Conservation (phyloP, 2,888 invertebrate species). For the Polyommatus icarus region DNA sequence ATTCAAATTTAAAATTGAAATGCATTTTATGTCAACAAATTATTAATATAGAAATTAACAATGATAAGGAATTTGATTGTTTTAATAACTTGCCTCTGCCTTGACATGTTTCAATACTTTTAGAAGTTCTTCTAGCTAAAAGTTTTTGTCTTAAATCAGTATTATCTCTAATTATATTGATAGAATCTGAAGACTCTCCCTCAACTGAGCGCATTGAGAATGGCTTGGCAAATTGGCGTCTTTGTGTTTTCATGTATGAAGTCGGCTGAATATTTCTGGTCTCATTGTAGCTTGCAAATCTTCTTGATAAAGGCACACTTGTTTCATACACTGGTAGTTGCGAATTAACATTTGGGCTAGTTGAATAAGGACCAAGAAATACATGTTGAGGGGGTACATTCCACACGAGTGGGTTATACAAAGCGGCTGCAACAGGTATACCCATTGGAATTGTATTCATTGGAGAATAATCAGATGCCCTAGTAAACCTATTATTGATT, state of each 20-base stretch:
- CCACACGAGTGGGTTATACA: slow-evolving; percentile 36
- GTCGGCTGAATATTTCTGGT: not conserved
- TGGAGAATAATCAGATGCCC: slow-evolving; percentile 27
- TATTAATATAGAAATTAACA: no score
- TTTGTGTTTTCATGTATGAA: not conserved
- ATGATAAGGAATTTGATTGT: not conserved
- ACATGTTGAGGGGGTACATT: slow-evolving; percentile 34
- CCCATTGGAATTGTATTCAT: slow-evolving; percentile 48
- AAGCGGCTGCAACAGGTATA: slow-evolving; percentile 41
- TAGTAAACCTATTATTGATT: slow-evolving; percentile 48
- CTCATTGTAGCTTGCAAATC: slow-evolving; percentile 18
- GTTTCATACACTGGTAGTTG: slow-evolving; percentile 35
- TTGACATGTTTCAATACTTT: not conserved
- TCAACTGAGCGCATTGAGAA: not conserved
- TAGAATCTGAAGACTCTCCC: not conserved
- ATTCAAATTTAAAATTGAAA: not conserved
- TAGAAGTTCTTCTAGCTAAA: not conserved
- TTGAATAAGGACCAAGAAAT: slow-evolving; percentile 33
- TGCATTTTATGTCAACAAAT: no score
- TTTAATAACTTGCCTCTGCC: not conserved
- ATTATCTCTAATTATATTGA: not conserved
- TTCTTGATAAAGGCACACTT: slow-evolving; percentile 22
- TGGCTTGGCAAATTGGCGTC: not conserved
- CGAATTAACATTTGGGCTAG: slow-evolving; percentile 18
- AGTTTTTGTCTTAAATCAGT: slow-evolving; percentile 18